Evolutionary conservation across 2,888 invertebrate genomes (phyloP).

Genomic region (Hypena proboscidalis): DNA sequence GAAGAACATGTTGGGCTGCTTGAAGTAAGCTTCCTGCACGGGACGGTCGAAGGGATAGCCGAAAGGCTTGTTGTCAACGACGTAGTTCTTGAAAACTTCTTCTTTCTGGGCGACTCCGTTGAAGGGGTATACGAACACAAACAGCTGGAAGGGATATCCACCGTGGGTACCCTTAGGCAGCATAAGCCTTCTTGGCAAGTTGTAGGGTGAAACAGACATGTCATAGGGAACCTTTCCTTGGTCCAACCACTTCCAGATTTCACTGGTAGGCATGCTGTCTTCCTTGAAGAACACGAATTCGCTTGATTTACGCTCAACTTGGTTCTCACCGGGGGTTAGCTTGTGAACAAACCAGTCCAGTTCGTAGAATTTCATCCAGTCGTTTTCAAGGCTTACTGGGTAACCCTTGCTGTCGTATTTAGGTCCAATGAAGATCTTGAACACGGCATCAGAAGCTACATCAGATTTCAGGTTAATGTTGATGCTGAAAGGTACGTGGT

Average conservation of each 20-base stretch:
- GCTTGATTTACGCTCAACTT: conserved; percentile 87
- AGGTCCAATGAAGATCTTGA: conserved; percentile 89
- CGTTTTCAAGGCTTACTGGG: conserved; percentile 78
- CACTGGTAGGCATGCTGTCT: conserved; percentile 87
- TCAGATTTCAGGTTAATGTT: conserved; percentile 86
- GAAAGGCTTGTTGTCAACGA: conserved; percentile 80
- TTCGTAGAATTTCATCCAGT: conserved; percentile 86
- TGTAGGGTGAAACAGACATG: conserved; percentile 81
- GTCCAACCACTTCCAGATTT: conserved; percentile 85
- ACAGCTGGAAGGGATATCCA: conserved; percentile 88
- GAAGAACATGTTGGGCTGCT: conserved; percentile 86
- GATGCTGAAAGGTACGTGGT: conserved; percentile 88
- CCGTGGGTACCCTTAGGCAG: conserved; percentile 89
- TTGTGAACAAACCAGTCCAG: conserved; percentile 86
- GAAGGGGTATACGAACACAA: conserved; percentile 86
- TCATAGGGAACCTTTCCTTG: conserved; percentile 82
- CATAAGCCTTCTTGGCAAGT: conserved; percentile 88
- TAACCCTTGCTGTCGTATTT: conserved; percentile 86
- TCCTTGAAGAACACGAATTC: conserved; percentile 86
- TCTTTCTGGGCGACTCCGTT: conserved; percentile 65
- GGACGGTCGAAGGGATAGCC: conserved; percentile 86
- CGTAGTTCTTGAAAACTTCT: conserved; percentile 52
- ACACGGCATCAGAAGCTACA: conserved; percentile 82
- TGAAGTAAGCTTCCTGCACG: conserved; percentile 69
- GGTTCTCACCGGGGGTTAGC: conserved; percentile 87